Evolutionary conservation across 2,888 invertebrate species (phyloP).

Genomic region (Sussaba pulchella): DNA sequence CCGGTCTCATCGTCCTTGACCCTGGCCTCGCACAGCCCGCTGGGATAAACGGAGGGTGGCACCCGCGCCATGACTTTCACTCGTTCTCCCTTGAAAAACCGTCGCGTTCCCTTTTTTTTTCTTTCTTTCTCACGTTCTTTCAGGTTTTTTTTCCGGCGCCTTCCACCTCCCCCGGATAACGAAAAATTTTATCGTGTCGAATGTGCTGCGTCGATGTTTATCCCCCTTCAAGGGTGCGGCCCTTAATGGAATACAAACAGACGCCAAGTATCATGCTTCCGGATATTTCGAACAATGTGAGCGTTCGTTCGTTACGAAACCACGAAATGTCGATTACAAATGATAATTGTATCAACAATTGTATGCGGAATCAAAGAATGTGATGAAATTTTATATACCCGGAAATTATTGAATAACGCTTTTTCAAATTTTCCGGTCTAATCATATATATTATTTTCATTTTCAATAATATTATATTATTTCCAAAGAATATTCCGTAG

Average conservation of each 20-base stretch:
- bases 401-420: no score
- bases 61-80: conserved; percentile 65
- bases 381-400: no score
- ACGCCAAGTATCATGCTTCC: conserved; percentile 2
- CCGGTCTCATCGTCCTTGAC: conserved; percentile 68
- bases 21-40: conserved; percentile 63
- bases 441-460: no score
- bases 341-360: neutral
- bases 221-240: conserved; percentile 4
- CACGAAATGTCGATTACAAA: neutral
- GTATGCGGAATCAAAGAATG: no score
- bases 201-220: neutral
- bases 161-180: conserved; percentile 7
- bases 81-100: conserved; percentile 9
- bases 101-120: neutral
- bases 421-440: no score
- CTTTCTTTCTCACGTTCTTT: no score
- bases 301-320: neutral
- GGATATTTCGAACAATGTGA: neutral
- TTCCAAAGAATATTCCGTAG: no score
- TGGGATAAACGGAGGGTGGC: conserved; percentile 60
- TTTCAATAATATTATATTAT: no score
- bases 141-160: neutral
- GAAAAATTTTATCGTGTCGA: conserved; percentile 5
- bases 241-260: conserved; percentile 38